Base-by-base conservation (phyloP, 1,140 invertebrate genomes). In the Sesamia nonagrioides region DNA sequence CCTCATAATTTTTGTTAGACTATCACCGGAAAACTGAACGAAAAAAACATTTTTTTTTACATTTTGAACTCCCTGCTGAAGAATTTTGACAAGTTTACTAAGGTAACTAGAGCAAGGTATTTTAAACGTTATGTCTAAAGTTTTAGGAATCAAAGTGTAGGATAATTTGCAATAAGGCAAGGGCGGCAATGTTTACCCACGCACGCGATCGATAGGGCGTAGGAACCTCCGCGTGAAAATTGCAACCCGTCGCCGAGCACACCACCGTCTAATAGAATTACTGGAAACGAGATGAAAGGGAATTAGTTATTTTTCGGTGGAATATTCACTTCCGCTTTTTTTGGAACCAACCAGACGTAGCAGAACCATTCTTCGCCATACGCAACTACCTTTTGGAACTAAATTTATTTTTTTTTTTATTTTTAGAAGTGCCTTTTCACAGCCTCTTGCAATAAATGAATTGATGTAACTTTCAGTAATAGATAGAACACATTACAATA, bases 121-220 rank as follows among this genome's bases (percentile, higher is more conserved):
- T 80, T 60, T 56, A 9, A 73, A 52, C 80, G 77, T 80, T 80
- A 77, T 78, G 7, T 0, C 13, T 33, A 8, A 21, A 33, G n/a
- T 0, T 40, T 37, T 75, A 78, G 15, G 71, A 74, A 66, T 69
- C 71, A 48, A 42, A 54, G 21, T 74, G 54, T 15, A 75, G 48
- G 50, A 54, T 78, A 56, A 68, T 68, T 77, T 73, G 72, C 58
- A 45, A 35, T 72, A 87, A 89, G 82, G 85, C 86, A 80, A 89
- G 92, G 92, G 92, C 84, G 89, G 87, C 87, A 84, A 79, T 94
- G 92, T 94, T 92, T 93, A 92, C 88, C 84, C 86, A 92, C 91
- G 90, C 89, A 92, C 84, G 72, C 90, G 89, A 94, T 94, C 92
- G 92, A 94, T 94, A 85, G 86, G 66, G 50, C 66, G 61, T 68